Evolutionary conservation across 2,797 vertebrate species (phyloP).

Genomic region (Antrozous pallidus): DNA sequence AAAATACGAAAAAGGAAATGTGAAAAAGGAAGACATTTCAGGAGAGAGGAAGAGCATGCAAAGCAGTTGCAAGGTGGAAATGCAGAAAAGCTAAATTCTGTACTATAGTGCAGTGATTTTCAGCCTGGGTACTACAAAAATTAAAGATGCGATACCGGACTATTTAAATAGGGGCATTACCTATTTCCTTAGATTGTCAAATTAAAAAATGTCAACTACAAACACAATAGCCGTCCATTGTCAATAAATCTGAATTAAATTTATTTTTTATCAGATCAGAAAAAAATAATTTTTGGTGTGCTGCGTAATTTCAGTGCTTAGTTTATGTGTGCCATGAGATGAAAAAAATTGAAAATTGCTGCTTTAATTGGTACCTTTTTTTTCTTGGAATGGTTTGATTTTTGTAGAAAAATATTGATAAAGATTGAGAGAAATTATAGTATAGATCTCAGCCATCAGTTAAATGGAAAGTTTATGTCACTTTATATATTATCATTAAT

Average conservation of each 20-base stretch:
- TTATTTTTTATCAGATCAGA: neutral
- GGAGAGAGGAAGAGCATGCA: neutral
- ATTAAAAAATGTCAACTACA: neutral
- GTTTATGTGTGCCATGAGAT: neutral
- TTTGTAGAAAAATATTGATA: neutral
- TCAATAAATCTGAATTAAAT: neutral
- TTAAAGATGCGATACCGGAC: neutral
- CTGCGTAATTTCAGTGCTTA: neutral
- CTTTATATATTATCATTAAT: neutral
- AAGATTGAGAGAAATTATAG: neutral
- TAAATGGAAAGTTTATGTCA: neutral
- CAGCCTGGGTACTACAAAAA: neutral
- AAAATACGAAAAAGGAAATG: neutral
- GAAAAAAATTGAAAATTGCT: neutral
- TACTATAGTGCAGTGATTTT: neutral
- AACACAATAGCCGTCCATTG: neutral
- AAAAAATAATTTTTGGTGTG: neutral
- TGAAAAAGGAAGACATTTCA: neutral
- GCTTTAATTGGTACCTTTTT: neutral
- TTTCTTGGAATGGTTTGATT: neutral
- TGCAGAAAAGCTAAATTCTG: neutral
- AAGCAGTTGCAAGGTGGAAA: neutral
- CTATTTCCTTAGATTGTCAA: neutral
- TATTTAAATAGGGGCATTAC: neutral
- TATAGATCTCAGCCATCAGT: neutral